Conservation (phyloP, 2,797 vertebrate species). For the Leptatherina wallacei region DNA sequence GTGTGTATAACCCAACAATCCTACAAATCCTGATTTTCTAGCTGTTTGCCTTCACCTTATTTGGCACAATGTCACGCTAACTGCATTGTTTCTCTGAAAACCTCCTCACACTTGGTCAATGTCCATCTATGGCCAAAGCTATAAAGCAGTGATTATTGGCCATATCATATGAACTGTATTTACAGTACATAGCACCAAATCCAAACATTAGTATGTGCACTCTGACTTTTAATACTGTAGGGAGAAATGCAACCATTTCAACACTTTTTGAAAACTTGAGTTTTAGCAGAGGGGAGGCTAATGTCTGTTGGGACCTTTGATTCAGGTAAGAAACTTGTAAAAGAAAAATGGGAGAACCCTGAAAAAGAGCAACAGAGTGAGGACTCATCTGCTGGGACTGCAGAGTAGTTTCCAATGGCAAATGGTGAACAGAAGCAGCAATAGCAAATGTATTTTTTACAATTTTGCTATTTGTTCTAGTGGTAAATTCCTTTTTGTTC, state of each 20-base stretch:
- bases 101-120: slow-evolving; percentile 14
- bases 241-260: background rate
- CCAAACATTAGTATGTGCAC: background rate
- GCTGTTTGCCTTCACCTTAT: slow-evolving; percentile 11
- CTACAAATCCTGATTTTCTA: slow-evolving; percentile 15
- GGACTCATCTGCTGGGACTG: background rate
- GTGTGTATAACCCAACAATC: background rate
- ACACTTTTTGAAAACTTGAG: background rate
- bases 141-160: background rate
- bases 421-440: background rate
- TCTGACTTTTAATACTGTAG: background rate
- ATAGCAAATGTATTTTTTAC: background rate
- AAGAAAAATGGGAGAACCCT: background rate
- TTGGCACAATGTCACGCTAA: slow-evolving; percentile 26
- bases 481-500: slow-evolving; percentile 34
- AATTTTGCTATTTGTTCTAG: slow-evolving; percentile 20
- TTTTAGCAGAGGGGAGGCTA: slow-evolving; percentile 4
- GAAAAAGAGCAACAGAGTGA: background rate
- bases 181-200: background rate
- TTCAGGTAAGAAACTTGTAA: slow-evolving; percentile 15
- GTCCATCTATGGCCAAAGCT: slow-evolving; percentile 9
- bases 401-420: background rate
- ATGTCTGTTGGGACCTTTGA: slow-evolving; percentile 9
- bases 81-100: slow-evolving; percentile 14
- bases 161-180: background rate